A percentile compares a stretch with the other conserved stretches of the same genome.
phyloP scores from a whole-genome alignment of 2,797 vertebrate genomes.

The Acipenser transmontanus region DNA sequence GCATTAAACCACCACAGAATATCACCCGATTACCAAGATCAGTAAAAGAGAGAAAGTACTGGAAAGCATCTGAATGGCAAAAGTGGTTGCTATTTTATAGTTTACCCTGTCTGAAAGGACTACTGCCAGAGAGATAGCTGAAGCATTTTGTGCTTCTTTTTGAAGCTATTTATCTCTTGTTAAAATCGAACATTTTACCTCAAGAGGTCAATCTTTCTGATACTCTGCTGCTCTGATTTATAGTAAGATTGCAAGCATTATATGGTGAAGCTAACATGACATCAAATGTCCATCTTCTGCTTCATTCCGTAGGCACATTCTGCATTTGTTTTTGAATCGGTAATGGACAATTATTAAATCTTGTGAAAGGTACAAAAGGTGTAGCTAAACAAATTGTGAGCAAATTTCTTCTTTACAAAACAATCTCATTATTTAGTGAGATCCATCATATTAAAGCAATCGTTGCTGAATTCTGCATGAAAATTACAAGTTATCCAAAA shows the following conservation, averaged over 20 bases:
- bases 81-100: slow-evolving; percentile 17
- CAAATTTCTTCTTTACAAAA: not conserved
- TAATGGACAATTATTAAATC: slow-evolving; percentile 19
- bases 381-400: not conserved
- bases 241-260: slow-evolving; percentile 11
- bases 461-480: not conserved
- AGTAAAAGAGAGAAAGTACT: slow-evolving; percentile 11
- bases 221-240: slow-evolving; percentile 13
- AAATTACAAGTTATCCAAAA: no score
- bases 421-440: slow-evolving; percentile 8
- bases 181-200: slow-evolving; percentile 8
- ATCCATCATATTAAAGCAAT: not conserved
- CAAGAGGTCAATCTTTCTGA: slow-evolving; percentile 14
- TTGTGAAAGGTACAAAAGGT: slow-evolving; percentile 1
- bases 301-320: slow-evolving; percentile 18
- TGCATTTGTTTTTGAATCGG: slow-evolving; percentile 19
- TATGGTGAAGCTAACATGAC: slow-evolving; percentile 15
- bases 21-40: slow-evolving; percentile 14
- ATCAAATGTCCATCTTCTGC: slow-evolving; percentile 19
- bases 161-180: slow-evolving; percentile 13
- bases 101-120: slow-evolving; percentile 9
- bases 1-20: slow-evolving; percentile 1
- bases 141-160: slow-evolving; percentile 16
- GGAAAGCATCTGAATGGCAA: slow-evolving; percentile 18
- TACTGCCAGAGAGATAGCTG: slow-evolving; percentile 6